A percentile compares a stretch with the other conserved stretches of the same genome.
phyloP scores from a whole-genome alignment of 1,140 invertebrate genomes.

The Streblospio benedicti region DNA sequence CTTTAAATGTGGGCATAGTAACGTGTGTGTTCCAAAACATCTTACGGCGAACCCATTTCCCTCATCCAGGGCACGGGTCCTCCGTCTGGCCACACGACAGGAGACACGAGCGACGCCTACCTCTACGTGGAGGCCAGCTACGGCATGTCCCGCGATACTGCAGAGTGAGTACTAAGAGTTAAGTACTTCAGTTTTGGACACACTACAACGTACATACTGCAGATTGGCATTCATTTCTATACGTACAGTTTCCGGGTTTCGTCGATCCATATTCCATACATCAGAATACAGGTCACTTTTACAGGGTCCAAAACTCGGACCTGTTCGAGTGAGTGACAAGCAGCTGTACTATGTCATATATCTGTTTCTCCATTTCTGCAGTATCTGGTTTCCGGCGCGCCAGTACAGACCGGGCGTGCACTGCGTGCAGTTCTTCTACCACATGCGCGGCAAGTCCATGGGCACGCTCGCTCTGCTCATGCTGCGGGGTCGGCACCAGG shows the following conservation, averaged over 20 bases:
- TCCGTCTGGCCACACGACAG: constrained; percentile 4
- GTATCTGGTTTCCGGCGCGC: constrained; percentile 1
- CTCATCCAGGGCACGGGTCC: constrained; percentile 3
- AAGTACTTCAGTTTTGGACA: too few species aligned
- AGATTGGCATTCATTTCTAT: too few species aligned
- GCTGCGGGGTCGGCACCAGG: too few species aligned
- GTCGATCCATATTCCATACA: too few species aligned
- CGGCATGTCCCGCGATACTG: background rate
- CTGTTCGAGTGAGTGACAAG: too few species aligned
- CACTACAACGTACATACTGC: too few species aligned
- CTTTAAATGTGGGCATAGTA: too few species aligned
- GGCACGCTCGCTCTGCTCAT: background rate
- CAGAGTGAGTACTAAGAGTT: background rate
- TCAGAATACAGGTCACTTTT: too few species aligned
- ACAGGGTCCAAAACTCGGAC: too few species aligned
- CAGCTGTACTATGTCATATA: background rate
- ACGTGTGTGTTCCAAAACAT: too few species aligned
- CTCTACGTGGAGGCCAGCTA: constrained; percentile 8
- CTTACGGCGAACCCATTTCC: too few species aligned
- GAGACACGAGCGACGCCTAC: background rate
- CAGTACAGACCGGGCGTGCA: background rate
- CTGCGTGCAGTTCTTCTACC: constrained; percentile 12
- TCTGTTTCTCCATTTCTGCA: background rate
- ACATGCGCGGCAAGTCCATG: constrained; percentile 5
- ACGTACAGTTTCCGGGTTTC: too few species aligned